Percentiles rank a stretch among this genome's conserved stretches.
Conservation (phyloP, 2,113 vertebrate species). For the Rhineura floridana region DNA sequence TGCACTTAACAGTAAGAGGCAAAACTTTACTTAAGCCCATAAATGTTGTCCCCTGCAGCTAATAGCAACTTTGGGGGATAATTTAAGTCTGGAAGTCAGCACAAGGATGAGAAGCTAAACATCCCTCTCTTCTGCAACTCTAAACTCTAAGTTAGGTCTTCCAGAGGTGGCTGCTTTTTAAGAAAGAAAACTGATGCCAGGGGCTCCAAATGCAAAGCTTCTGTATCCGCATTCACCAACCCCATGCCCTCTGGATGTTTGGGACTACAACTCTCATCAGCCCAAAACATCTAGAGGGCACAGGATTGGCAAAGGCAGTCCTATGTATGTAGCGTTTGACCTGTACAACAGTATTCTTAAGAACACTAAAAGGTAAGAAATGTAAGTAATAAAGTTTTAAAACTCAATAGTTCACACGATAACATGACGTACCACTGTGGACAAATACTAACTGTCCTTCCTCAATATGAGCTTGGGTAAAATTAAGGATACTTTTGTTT, state of each 20-base stretch:
- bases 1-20: not conserved
- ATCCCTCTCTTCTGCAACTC: not conserved
- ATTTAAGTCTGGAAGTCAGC: not conserved
- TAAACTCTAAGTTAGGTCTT: not conserved
- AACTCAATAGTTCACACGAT: not conserved
- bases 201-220: too few species aligned
- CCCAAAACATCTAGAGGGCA: too few species aligned
- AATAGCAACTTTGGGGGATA: not conserved
- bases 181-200: not conserved
- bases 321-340: not conserved
- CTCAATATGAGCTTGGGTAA: conserved; percentile 86
- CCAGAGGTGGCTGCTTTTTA: not conserved
- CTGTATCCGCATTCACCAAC: too few species aligned
- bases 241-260: too few species aligned
- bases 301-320: not conserved
- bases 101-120: not conserved
- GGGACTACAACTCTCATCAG: too few species aligned
- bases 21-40: not conserved
- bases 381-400: not conserved
- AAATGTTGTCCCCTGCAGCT: not conserved
- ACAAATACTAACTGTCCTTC: conserved; percentile 85
- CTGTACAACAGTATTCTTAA: not conserved
- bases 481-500: conserved; percentile 81
- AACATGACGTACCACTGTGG: conserved; percentile 80
- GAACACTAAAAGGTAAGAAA: not conserved